Conservation (phyloP, 2,113 vertebrate species). For the Alectura lathami region DNA sequence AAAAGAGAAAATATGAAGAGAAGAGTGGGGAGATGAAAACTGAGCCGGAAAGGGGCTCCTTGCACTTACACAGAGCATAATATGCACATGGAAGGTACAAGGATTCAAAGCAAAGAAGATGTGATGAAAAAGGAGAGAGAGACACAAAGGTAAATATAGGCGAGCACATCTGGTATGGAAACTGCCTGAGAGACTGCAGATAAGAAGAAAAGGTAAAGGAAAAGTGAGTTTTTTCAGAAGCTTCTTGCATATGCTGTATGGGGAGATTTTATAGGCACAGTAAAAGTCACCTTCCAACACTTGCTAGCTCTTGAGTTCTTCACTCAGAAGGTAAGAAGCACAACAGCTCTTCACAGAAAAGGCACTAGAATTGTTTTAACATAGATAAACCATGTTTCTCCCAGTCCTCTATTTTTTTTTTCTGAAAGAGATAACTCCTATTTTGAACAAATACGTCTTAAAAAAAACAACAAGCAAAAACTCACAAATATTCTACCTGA, state of each 20-base stretch:
- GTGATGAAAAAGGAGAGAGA: background rate
- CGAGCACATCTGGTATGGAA: background rate
- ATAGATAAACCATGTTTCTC: background rate
- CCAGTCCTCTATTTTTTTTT: background rate
- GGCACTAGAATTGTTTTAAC: background rate
- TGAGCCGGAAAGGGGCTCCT: background rate
- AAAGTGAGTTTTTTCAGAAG: background rate
- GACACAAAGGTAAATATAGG: background rate
- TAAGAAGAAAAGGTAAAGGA: background rate
- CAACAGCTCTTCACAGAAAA: background rate
- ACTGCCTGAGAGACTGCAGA: background rate
- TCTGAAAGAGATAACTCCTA: background rate
- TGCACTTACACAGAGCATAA: background rate
- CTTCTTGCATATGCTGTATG: background rate
- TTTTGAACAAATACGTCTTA: background rate
- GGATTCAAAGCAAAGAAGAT: background rate
- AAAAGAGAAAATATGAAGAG: background rate
- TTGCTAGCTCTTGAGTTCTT: background rate
- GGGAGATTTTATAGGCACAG: background rate
- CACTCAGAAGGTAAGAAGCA: background rate
- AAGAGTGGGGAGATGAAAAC: background rate
- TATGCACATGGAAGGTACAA: background rate
- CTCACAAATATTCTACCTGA: background rate
- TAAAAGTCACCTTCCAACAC: background rate
- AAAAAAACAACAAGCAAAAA: background rate